phyloP scores from a whole-genome alignment of 2,888 invertebrate species.

The Sinhomidia bicolor region DNA sequence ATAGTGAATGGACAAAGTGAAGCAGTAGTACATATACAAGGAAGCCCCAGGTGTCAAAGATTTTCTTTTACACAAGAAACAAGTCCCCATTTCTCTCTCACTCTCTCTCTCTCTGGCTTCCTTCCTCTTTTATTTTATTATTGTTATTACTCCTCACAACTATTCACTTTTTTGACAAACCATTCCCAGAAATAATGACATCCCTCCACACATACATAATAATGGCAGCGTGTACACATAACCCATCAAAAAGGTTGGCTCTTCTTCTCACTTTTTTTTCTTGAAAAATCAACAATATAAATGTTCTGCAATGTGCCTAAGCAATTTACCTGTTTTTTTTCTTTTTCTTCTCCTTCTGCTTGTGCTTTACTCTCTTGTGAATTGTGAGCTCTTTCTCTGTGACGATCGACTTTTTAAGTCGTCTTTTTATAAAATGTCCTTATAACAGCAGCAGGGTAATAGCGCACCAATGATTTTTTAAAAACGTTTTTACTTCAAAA shows the following conservation, averaged over 20 bases:
- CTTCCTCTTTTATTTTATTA: conserved; percentile 65
- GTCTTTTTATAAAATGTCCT: background rate
- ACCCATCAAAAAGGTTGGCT: conserved; percentile 62
- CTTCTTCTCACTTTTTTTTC: background rate
- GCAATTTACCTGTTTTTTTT: conserved; percentile 51
- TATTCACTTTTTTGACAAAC: conserved; percentile 68
- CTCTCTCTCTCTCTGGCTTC: conserved; percentile 24
- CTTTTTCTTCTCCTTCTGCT: background rate
- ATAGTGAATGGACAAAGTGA: too few relatives aligned
- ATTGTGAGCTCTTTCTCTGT: conserved; percentile 18
- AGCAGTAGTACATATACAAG: too few relatives aligned
- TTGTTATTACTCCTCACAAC: conserved; percentile 59
- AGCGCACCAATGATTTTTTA: conserved; percentile 38
- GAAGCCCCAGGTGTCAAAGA: conserved; percentile 75
- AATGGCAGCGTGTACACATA: background rate
- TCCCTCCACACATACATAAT: conserved; percentile 37
- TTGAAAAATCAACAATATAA: conserved; percentile 53
- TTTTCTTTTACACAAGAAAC: conserved; percentile 63
- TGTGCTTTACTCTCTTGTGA: conserved; percentile 19
- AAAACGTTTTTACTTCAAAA: conserved; percentile 37
- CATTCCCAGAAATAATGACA: conserved; percentile 74
- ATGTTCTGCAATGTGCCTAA: conserved; percentile 12
- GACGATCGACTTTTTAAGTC: conserved; percentile 70
- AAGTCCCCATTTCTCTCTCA: conserved; percentile 45
- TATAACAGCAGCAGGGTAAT: background rate